phyloP scores from a whole-genome alignment of 2,888 invertebrate species.

The Drosophila quasianomalipes region DNA sequence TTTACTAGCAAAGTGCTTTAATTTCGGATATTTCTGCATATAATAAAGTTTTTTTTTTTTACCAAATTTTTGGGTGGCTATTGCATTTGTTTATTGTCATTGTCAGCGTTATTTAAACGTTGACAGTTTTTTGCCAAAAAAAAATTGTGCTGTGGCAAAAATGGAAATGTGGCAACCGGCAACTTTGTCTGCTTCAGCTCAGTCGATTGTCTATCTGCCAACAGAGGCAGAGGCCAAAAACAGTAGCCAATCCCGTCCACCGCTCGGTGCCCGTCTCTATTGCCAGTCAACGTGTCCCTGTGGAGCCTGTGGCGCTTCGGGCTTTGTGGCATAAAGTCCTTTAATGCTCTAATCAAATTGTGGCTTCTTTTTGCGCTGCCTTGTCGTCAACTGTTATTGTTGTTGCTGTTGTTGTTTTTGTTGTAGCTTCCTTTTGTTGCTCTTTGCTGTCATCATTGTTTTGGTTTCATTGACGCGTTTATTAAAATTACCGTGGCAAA shows the following conservation, averaged over 20 bases:
- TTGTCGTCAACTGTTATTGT: constrained; percentile 44
- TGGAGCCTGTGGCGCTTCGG: constrained; percentile 65
- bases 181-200: constrained; percentile 47
- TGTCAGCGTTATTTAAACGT: constrained; percentile 78
- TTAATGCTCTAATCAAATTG: constrained; percentile 81
- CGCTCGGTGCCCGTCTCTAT: background rate
- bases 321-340: constrained; percentile 77
- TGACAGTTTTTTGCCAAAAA: constrained; percentile 67
- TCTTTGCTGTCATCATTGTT: constrained; percentile 71
- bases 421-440: constrained; percentile 38
- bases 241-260: background rate
- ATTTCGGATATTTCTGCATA: background rate
- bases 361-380: constrained; percentile 73
- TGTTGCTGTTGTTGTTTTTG: constrained; percentile 32
- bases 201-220: constrained; percentile 42
- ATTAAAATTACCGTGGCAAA: constrained; percentile 76
- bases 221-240: constrained; percentile 12
- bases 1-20: background rate
- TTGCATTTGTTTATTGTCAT: constrained; percentile 78
- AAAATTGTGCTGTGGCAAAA: constrained; percentile 29
- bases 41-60: constrained; percentile 52
- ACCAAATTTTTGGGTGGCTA: constrained; percentile 42
- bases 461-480: constrained; percentile 79
- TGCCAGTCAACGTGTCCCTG: constrained; percentile 15
- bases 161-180: constrained; percentile 47